These are phyloP conservation scores for Pogonocichla stellata DNA, from an alignment of 2,113 vertebrate species.

Conservation along the genomic window DNA sequence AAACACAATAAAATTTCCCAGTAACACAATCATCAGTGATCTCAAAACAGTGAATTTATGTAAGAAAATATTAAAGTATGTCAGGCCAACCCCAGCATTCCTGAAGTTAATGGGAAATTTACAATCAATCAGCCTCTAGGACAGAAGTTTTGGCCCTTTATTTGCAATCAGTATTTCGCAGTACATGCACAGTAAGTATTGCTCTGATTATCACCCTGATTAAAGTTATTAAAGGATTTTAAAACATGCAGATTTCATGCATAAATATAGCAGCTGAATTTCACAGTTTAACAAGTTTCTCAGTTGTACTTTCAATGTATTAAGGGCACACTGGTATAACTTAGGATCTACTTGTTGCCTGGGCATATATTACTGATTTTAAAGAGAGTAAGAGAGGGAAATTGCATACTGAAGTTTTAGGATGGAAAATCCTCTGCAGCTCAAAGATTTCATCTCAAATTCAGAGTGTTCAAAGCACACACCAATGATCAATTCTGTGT, in stretches of 20 bases:
- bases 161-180: constrained; percentile 1
- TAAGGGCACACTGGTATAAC: not conserved
- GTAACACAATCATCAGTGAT: not conserved
- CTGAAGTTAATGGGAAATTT: not conserved
- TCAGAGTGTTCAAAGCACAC: not conserved
- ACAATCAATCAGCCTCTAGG: not conserved
- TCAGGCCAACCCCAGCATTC: constrained; percentile 1
- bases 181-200: constrained; percentile 17
- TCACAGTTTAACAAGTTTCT: constrained; percentile 3
- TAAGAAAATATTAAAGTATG: not conserved
- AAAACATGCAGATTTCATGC: constrained; percentile 43
- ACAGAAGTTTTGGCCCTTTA: not conserved
- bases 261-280: not conserved
- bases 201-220: constrained; percentile 17
- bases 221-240: not conserved
- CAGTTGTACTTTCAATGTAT: not conserved
- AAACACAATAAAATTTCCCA: not conserved
- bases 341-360: not conserved
- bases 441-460: not conserved
- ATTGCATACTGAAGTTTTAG: not conserved
- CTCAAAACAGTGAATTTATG: not conserved
- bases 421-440: constrained; percentile 36
- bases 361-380: not conserved
- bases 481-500: not conserved
- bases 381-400: not conserved